Evolutionary conservation across 2,113 vertebrate genomes (phyloP).

Genomic region (Neogale vison): DNA sequence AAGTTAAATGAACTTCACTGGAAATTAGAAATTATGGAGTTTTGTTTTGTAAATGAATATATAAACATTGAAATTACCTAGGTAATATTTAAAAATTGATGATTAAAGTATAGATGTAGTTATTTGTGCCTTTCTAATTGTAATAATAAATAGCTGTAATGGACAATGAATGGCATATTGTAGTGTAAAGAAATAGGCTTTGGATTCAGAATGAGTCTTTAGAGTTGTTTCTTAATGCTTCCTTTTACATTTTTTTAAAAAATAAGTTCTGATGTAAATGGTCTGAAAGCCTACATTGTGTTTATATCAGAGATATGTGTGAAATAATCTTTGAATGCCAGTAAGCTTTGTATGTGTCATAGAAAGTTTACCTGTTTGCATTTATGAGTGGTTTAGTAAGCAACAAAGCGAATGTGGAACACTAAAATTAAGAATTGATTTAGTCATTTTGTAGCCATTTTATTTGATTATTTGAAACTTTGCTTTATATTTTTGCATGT

Average conservation of each 20-base stretch:
- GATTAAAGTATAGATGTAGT: neutral
- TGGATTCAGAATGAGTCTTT: neutral
- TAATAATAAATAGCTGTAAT: neutral
- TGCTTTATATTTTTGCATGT: constrained; percentile 3
- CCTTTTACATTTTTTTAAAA: neutral
- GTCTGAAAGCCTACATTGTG: neutral
- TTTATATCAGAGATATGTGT: neutral
- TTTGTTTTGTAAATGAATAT: neutral
- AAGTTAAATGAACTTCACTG: neutral
- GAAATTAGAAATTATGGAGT: neutral
- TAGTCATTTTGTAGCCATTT: neutral
- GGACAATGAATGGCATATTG: neutral
- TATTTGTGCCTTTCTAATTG: neutral
- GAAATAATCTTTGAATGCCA: neutral
- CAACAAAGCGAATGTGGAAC: neutral
- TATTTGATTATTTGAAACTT: constrained; percentile 24
- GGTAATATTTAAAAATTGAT: neutral
- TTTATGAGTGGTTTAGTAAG: neutral
- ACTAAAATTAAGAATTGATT: neutral
- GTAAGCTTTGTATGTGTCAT: neutral
- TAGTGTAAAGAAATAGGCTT: neutral
- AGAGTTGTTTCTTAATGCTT: neutral
- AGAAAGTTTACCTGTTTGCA: neutral
- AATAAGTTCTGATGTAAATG: neutral
- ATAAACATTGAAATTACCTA: neutral